Base-by-base conservation (phyloP, 2,797 vertebrate species). In the Benthosema pterotum region DNA sequence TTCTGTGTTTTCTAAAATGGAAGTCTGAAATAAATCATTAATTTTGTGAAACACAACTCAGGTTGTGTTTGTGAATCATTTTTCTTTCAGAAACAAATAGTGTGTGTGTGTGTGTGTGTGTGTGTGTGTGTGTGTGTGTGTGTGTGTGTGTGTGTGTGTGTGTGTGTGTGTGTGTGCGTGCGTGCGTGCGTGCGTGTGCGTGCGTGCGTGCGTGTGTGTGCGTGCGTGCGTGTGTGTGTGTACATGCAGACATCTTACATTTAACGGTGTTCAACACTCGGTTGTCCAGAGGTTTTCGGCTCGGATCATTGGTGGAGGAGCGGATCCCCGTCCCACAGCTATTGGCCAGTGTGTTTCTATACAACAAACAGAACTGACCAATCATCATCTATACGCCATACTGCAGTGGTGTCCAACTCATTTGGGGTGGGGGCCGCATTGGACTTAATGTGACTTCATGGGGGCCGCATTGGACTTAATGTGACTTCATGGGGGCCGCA, bases 251-350 rank as follows among this genome's bases (percentile, higher is more conserved):
- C 42, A 4, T 55, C 96, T 96, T 87, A 98, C 97, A 64, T 94
- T 99, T 99, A 60, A 99, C 97, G 7, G 97, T 97, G 6, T 99
- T 99, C 14, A 99, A 92, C 62, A 99, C 96, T 8, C 97, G 89
- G 92, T 97, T 98, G 92, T 99, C 97, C 89, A 98, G 88, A 0
- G 97, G 97, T 71, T 98, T 99, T 65, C 97, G 88, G 88, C 94
- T 98, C 0, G 96, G 96, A 84, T 98, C 96, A 14, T 96, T 98
- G n/a, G 96, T 97, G 38, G 97, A 98, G 0, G 96, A 99, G 28
- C 97, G 95, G 78, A 98, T 98, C 65, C 96, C 96, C 0, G 96
- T 98, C 57, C 96, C 96, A 0, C 97, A 98, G 90, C 96, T 98
- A 88, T 98, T 98, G 90, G 91, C 91, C 83, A 93, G 75, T n/a